These are phyloP conservation scores for Itoplectis maculator DNA, from an alignment of 2,888 invertebrate genomes.

Conservation along the genomic window DNA sequence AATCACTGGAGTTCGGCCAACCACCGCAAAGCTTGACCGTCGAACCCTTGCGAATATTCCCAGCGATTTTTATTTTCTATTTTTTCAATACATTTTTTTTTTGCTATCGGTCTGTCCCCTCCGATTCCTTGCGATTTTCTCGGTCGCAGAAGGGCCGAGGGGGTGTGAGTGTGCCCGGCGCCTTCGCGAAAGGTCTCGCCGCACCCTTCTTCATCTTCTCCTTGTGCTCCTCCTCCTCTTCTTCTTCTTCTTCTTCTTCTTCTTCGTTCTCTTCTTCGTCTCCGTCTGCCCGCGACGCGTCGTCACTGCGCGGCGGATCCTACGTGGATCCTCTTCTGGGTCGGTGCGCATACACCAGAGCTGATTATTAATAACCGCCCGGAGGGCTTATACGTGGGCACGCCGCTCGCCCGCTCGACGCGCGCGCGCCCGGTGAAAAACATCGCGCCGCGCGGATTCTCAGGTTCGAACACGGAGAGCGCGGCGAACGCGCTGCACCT, in stretches of 20 bases:
- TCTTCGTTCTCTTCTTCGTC: conserved; percentile 39
- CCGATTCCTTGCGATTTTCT: neutral
- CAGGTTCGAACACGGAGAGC: conserved; percentile 51
- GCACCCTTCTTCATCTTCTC: conserved; percentile 70
- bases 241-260: conserved; percentile 66
- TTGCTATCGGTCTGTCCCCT: neutral
- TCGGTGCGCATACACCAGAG: conserved; percentile 66
- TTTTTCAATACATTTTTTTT: conserved; percentile 1
- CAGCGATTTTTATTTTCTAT: no score
- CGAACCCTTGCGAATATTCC: no score
- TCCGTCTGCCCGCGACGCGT: conserved; percentile 50
- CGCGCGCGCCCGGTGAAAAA: conserved; percentile 41
- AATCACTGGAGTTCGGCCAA: no score
- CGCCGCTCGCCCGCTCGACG: conserved; percentile 53
- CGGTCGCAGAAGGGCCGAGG: neutral
- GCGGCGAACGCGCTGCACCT: conserved; percentile 57
- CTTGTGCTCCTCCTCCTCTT: conserved; percentile 70
- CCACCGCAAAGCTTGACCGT: no score
- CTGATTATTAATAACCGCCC: conserved; percentile 74
- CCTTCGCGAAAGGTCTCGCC: conserved; percentile 67
- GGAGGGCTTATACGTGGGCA: conserved; percentile 72
- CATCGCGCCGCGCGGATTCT: conserved; percentile 65
- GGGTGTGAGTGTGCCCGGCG: conserved; percentile 55
- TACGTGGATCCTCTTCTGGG: conserved; percentile 72
- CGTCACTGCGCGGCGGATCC: conserved; percentile 57